These are phyloP conservation scores for Heliconius nattereri DNA, from an alignment of 1,140 invertebrate species.

Conservation along the genomic window DNA sequence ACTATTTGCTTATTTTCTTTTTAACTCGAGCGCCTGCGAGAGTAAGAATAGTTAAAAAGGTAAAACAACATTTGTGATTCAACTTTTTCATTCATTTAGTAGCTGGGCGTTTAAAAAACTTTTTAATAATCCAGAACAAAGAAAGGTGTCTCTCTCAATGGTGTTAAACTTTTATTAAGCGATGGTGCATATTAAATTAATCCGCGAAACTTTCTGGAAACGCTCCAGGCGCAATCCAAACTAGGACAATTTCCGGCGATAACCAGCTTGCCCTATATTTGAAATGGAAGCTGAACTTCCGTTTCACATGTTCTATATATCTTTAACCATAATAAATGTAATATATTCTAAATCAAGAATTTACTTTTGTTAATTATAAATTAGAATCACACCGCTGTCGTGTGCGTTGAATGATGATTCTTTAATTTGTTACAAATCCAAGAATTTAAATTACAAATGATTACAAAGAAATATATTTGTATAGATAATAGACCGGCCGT, in stretches of 20 bases:
- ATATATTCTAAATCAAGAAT: background rate
- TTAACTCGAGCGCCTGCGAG: conserved; percentile 31
- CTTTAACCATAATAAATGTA: background rate
- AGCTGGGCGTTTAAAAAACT: conserved; percentile 2
- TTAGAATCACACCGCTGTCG: background rate
- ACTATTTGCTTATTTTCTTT: conserved; percentile 39
- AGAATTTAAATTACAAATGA: background rate
- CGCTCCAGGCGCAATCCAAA: background rate
- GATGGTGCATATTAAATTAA: background rate
- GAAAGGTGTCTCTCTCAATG: background rate
- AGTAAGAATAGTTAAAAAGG: conserved; percentile 33
- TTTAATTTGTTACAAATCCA: background rate
- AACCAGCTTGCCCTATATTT: background rate
- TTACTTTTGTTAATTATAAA: background rate
- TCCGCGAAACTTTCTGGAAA: background rate
- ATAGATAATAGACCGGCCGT: no score
- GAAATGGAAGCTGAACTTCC: background rate
- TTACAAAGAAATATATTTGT: no score
- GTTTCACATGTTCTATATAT: conserved; percentile 2
- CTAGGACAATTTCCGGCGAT: background rate
- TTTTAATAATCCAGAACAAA: background rate
- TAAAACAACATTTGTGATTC: conserved; percentile 35
- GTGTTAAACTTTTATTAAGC: background rate
- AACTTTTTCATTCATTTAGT: conserved; percentile 36
- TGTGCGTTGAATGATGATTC: background rate